These are phyloP conservation scores for Corynorhinus townsendii DNA, from an alignment of 2,113 vertebrate genomes.

Conservation along the genomic window DNA sequence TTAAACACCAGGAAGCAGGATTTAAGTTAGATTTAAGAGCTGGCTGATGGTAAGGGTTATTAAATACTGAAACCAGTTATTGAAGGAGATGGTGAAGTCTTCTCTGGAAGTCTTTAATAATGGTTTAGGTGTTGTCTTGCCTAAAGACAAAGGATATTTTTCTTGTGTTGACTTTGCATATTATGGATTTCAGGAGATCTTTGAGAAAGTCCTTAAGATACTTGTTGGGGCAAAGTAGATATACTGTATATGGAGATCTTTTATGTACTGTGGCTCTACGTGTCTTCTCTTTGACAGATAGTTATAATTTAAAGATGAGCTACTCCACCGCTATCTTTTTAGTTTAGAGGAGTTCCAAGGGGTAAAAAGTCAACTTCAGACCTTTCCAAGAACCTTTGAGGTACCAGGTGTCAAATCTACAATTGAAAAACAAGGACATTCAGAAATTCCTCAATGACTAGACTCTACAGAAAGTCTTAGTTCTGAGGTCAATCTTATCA, in stretches of 20 bases:
- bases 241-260: not conserved
- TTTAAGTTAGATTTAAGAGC: slow-evolving; percentile 49
- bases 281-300: not conserved
- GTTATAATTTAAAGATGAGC: not conserved
- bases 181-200: not conserved
- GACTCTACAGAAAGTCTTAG: not conserved
- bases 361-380: not conserved
- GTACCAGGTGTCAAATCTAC: not conserved
- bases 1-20: slow-evolving; percentile 42
- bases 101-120: slow-evolving; percentile 26
- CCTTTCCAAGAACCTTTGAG: not conserved
- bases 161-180: not conserved
- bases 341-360: not conserved
- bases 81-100: slow-evolving; percentile 1
- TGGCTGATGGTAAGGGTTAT: slow-evolving; percentile 7
- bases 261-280: not conserved
- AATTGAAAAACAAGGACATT: not conserved
- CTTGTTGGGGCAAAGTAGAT: not conserved
- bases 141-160: slow-evolving; percentile 19
- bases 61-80: slow-evolving; percentile 36
- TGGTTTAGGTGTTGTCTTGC: slow-evolving; percentile 2
- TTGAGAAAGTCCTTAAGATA: not conserved
- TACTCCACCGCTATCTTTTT: not conserved
- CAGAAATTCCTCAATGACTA: not conserved
- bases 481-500: not conserved